Evolutionary conservation across 2,888 invertebrate species (phyloP), one percentile per base, ranked within the genome.

Genomic region (Leptinotarsa tumamoca): DNA sequence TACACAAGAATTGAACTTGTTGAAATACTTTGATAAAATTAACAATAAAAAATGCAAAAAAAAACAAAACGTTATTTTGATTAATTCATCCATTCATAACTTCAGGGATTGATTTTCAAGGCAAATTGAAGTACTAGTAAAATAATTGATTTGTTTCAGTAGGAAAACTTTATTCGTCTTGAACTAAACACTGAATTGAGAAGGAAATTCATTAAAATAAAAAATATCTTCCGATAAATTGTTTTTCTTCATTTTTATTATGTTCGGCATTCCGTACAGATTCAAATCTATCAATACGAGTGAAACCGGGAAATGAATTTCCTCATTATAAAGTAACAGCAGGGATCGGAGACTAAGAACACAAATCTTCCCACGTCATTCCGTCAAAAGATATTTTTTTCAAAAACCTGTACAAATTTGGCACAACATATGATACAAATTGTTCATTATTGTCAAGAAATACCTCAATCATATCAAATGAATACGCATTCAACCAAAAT

Each of bases 391-490:
- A 52, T 52, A 0, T 52, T 52, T 52, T 52, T 21, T 67, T 15
- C 21, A 18, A 21, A 49, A 67, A 51, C 14, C 51, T 67, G 23
- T 69, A 69, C 69, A 69, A 69, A 69, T 69, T 69, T 69, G 69
- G 69, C 69, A 69, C 69, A 69, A 56, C 18, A 27, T 18, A 56
- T 33, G n/a, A 56, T 69, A 56, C 56, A 56, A 52, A 17, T 68
- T 69, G 54, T 69, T 56, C 56, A 33, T 69, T 69, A 69, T 69
- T 69, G 69, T 69, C 69, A 54, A 68, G 51, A 68, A 68, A 21
- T 68, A 51, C 68, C 68, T 68, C 18, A 50, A 50, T 51, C 50
- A 18, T 50, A n/a, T 52, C 43, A 43, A 43, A 52, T n/a, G 52
- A 15, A 52, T 17, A 52, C 52, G 52, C 52, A 52, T 17, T 52